phyloP scores from a whole-genome alignment of 1,140 invertebrate species.

The Drosophila ogumai region DNA sequence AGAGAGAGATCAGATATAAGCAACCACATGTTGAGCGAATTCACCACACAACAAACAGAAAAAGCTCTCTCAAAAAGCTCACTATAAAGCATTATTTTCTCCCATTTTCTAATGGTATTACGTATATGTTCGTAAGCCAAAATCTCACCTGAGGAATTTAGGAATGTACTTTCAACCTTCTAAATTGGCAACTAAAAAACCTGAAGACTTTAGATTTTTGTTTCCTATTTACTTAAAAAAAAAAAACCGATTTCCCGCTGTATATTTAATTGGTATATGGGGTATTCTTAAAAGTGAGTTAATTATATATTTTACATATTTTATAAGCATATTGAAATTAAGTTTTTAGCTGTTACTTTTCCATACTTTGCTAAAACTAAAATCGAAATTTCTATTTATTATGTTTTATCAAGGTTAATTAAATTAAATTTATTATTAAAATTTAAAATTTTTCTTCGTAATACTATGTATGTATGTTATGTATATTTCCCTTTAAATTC shows the following conservation, averaged over 20 bases:
- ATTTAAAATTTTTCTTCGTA: too few species aligned
- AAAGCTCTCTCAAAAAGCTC: slow-evolving; percentile 29
- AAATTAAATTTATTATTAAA: too few species aligned
- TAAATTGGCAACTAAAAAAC: not conserved
- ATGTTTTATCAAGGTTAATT: too few species aligned
- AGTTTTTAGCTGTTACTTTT: too few species aligned
- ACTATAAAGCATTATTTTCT: slow-evolving; percentile 1
- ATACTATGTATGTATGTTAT: too few species aligned
- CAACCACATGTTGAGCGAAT: slow-evolving; percentile 77
- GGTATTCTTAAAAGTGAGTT: not conserved
- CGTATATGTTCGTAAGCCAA: not conserved
- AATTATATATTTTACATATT: not conserved
- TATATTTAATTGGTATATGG: not conserved
- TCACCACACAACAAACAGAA: slow-evolving; percentile 76
- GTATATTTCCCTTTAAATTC: too few species aligned
- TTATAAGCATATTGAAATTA: not conserved
- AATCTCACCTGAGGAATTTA: slow-evolving; percentile 11
- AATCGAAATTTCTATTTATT: too few species aligned
- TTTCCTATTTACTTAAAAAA: slow-evolving; percentile 24
- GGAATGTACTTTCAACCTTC: slow-evolving; percentile 2
- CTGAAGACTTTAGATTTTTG: too few species aligned
- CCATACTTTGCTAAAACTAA: too few species aligned
- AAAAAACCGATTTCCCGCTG: not conserved
- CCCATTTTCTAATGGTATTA: not conserved
- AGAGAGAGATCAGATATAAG: slow-evolving; percentile 15